Conservation (phyloP, 2,797 vertebrate species). For the Meriones psammophilus region DNA sequence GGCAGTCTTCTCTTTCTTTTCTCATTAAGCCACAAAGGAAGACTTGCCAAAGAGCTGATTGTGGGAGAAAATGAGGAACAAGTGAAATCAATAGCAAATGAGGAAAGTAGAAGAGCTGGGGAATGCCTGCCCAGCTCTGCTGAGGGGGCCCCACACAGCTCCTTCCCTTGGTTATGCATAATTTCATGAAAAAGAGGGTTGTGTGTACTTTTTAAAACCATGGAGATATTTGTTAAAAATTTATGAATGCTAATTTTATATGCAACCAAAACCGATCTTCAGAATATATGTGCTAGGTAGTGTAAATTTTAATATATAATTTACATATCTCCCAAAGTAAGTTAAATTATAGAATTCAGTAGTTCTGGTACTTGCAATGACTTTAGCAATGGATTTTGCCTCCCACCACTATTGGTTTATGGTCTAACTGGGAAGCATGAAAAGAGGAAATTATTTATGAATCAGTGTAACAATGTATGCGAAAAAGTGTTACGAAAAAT, state of each 20-base stretch:
- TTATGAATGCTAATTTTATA: slow-evolving; percentile 50
- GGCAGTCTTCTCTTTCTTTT: not conserved
- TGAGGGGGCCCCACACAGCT: not conserved
- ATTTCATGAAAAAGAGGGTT: not conserved
- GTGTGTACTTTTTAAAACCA: slow-evolving; percentile 36
- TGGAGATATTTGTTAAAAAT: slow-evolving; percentile 33
- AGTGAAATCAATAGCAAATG: not conserved
- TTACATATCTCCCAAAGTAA: slow-evolving; percentile 54
- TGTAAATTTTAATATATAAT: slow-evolving; percentile 61
- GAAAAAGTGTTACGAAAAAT: slow-evolving; percentile 48
- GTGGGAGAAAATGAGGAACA: not conserved
- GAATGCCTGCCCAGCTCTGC: not conserved
- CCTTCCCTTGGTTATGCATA: not conserved
- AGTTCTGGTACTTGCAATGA: slow-evolving; percentile 54
- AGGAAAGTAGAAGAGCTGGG: not conserved
- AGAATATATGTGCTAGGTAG: slow-evolving; percentile 23
- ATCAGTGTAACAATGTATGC: slow-evolving; percentile 54
- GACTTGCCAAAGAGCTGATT: not conserved
- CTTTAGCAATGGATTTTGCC: slow-evolving; percentile 59
- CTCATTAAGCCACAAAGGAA: not conserved
- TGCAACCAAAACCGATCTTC: slow-evolving; percentile 6
- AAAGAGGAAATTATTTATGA: slow-evolving; percentile 64
- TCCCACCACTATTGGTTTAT: slow-evolving; percentile 51
- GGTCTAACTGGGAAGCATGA: slow-evolving; percentile 64
- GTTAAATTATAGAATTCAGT: slow-evolving; percentile 48